Evolutionary conservation across 2,888 invertebrate genomes (phyloP), one percentile per base, ranked within the genome.

Genomic region (Noctua janthina): DNA sequence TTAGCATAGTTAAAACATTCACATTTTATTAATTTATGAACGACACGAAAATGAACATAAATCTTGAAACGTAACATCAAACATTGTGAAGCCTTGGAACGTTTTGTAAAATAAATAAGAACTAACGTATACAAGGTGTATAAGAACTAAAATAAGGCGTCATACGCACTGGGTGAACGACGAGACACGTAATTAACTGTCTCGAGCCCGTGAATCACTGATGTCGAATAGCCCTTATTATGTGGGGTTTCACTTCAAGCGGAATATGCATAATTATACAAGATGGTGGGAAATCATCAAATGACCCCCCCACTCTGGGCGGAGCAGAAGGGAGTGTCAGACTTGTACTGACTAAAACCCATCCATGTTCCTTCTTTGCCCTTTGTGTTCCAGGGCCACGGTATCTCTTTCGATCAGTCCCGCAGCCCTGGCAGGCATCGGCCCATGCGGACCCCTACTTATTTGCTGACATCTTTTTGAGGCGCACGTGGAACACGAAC

Each of bases 31-130:
- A 77, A 73, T 86, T 76, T 46, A 11, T 46, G 46, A 75, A 69
- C 56, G 73, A 49, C 15, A 76, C 56, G 13, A 67, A 78, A 74
- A 29, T 46, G 66, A 70, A 68, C 74, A 81, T 85, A 54, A 71
- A 85, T 85, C 86, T 88, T 49, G 51, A 78, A 74, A 73, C 75
- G 66, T 74, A 23, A 88, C 83, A 83, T 88, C 80, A 87, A 86
- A 86, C 78, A 78, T 56, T 68, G 17, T 62, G 78, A 76, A 84
- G 73, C 83, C 89, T 89, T 88, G 88, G 75, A 82, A 78, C 71
- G 59, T 84, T 86, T 84, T 82, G 85, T 83, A 59, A 85, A 87
- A 83, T 83, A 81, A 89, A 87, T 83, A 79, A 72, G 69, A 82
- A 78, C n/a, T 75, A 62, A 78, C 75, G 43, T 49, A 56, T 66